Percentiles rank a stretch among this genome's conserved stretches.
Evolutionary conservation across 2,888 invertebrate species (phyloP).

Genomic region (Rhagonycha fulva): DNA sequence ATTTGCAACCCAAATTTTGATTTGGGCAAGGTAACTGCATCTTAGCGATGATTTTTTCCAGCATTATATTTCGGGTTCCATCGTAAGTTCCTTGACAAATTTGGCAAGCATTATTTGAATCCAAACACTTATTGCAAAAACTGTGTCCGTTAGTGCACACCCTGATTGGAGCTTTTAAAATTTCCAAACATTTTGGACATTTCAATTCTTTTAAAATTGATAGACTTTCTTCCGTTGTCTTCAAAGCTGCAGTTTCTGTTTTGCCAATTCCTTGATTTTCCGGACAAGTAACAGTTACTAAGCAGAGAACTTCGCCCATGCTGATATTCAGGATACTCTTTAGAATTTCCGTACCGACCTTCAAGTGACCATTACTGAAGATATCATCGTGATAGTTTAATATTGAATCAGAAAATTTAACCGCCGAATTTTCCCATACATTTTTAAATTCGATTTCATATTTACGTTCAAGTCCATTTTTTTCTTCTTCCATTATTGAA

Average conservation of each 20-base stretch:
- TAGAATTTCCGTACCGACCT: background rate
- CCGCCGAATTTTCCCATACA: background rate
- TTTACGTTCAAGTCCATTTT: background rate
- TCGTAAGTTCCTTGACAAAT: background rate
- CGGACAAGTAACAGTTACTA: background rate
- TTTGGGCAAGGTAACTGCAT: background rate
- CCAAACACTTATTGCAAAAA: background rate
- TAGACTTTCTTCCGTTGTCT: background rate
- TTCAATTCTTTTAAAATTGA: background rate
- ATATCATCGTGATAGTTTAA: background rate
- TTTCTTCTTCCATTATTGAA: background rate
- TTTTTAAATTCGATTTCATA: background rate
- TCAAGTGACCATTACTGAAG: background rate
- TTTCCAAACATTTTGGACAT: background rate
- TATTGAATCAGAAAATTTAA: background rate
- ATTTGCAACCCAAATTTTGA: background rate
- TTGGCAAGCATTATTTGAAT: background rate
- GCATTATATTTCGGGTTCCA: background rate
- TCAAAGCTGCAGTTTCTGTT: background rate
- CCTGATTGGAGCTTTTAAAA: background rate
- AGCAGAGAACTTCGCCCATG: background rate
- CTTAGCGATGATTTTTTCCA: background rate
- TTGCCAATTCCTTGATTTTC: background rate
- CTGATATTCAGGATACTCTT: background rate
- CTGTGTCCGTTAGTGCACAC: background rate